Percentiles rank a stretch among this genome's conserved stretches.
phyloP scores from a whole-genome alignment of 2,797 vertebrate species.

The Microchirus variegatus region DNA sequence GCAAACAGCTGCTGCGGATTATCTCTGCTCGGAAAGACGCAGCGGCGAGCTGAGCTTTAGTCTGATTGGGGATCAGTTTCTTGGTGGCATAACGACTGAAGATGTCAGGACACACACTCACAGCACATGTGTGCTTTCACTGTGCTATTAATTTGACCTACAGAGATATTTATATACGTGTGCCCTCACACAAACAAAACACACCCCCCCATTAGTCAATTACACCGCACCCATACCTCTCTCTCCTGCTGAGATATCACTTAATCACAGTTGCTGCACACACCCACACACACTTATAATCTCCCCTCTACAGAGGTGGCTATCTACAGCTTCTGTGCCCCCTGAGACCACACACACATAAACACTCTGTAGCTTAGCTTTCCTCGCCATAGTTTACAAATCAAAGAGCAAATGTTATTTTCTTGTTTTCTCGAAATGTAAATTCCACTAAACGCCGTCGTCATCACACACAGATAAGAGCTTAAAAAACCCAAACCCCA shows the following conservation, averaged over 20 bases:
- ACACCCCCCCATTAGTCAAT: conserved; percentile 24
- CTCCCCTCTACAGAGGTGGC: too few species aligned
- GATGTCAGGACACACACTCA: conserved; percentile 19
- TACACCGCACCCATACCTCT: conserved; percentile 30
- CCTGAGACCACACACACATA: neutral
- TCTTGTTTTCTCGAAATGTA: conserved; percentile 12
- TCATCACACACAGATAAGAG: neutral
- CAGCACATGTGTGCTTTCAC: neutral
- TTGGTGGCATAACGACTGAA: neutral
- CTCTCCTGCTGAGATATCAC: conserved; percentile 41
- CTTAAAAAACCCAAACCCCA: conserved; percentile 16
- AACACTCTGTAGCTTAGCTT: conserved; percentile 2
- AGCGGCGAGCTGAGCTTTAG: conserved; percentile 9
- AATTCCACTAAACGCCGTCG: neutral
- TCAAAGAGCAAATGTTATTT: conserved; percentile 5
- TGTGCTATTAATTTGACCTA: neutral
- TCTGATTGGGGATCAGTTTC: conserved; percentile 16
- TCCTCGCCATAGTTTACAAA: conserved; percentile 10
- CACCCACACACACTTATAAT: neutral
- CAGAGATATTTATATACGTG: conserved; percentile 52
- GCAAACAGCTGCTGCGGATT: too few species aligned
- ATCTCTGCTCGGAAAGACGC: too few species aligned
- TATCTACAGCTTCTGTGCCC: too few species aligned
- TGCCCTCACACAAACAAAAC: conserved; percentile 30
- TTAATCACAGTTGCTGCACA: neutral